phyloP scores from a whole-genome alignment of 2,113 vertebrate species.

The Picathartes gymnocephalus region DNA sequence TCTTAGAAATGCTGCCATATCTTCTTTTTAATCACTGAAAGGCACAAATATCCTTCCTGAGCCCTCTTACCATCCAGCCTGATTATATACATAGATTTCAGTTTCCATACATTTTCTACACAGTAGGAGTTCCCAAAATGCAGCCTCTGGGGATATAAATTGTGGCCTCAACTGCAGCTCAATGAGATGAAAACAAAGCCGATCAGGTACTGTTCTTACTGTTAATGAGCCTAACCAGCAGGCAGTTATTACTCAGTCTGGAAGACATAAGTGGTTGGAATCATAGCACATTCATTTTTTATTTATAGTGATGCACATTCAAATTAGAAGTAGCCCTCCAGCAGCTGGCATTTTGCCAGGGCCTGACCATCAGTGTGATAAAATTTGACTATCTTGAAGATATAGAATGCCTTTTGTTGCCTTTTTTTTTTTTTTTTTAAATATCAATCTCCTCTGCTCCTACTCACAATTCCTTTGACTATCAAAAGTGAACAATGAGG shows the following conservation, averaged over 20 bases:
- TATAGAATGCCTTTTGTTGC: neutral
- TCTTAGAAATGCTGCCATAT: constrained; percentile 65
- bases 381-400: constrained; percentile 17
- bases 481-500: neutral
- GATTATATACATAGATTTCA: constrained; percentile 64
- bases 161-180: constrained; percentile 42
- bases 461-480: neutral
- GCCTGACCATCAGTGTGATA: constrained; percentile 35
- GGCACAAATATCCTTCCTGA: constrained; percentile 66
- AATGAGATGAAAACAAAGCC: constrained; percentile 58
- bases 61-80: constrained; percentile 47
- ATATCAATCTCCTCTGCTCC: neutral
- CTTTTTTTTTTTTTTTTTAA: neutral
- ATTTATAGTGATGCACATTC: constrained; percentile 41
- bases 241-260: constrained; percentile 60
- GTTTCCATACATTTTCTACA: constrained; percentile 60
- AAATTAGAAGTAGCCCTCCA: constrained; percentile 39
- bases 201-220: constrained; percentile 57
- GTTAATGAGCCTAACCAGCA: constrained; percentile 62
- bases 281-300: constrained; percentile 51
- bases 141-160: constrained; percentile 54
- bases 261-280: constrained; percentile 47
- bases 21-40: constrained; percentile 66
- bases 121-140: constrained; percentile 57
- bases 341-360: constrained; percentile 29